These are phyloP conservation scores for Pseudachorutes palmiensis DNA, from an alignment of 1,140 invertebrate genomes.

Conservation along the genomic window DNA sequence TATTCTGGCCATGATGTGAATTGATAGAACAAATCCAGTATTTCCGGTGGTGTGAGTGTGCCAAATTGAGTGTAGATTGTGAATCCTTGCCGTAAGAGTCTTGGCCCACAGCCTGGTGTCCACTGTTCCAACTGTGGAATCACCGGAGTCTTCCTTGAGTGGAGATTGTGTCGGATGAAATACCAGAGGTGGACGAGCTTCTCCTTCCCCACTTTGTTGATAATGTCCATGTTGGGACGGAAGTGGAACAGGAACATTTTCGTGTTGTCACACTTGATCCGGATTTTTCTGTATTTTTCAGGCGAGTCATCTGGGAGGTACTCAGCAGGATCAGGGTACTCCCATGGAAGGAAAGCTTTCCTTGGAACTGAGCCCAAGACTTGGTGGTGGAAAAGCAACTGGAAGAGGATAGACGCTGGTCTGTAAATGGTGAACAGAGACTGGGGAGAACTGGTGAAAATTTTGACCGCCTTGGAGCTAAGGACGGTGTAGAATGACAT, in stretches of 20 bases:
- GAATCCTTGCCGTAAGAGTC: constrained; percentile 51
- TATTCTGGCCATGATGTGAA: constrained; percentile 53
- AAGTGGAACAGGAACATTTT: constrained; percentile 51
- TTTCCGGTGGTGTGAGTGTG: constrained; percentile 49
- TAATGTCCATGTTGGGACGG: constrained; percentile 45
- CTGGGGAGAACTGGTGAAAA: constrained; percentile 16
- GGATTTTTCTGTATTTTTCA: constrained; percentile 35
- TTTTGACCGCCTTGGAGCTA: constrained; percentile 1
- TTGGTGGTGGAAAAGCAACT: constrained; percentile 50
- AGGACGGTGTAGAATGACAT: constrained; percentile 22
- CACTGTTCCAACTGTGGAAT: constrained; percentile 55
- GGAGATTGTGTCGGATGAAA: constrained; percentile 52
- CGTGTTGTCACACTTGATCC: constrained; percentile 42
- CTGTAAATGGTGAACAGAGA: constrained; percentile 38
- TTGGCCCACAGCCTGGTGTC: constrained; percentile 53
- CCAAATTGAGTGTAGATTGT: constrained; percentile 57
- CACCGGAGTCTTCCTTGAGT: constrained; percentile 49
- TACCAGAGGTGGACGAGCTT: constrained; percentile 51
- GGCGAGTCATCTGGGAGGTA: constrained; percentile 22
- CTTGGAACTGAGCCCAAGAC: constrained; percentile 48
- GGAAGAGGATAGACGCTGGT: constrained; percentile 50
- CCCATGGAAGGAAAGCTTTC: constrained; percentile 50
- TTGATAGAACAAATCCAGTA: constrained; percentile 49
- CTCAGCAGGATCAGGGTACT: constrained; percentile 26
- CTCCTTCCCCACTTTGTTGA: constrained; percentile 20